Evolutionary conservation across 2,888 invertebrate species (phyloP), one percentile per base, ranked within the genome.

Genomic region (Auanema freiburgensis): DNA sequence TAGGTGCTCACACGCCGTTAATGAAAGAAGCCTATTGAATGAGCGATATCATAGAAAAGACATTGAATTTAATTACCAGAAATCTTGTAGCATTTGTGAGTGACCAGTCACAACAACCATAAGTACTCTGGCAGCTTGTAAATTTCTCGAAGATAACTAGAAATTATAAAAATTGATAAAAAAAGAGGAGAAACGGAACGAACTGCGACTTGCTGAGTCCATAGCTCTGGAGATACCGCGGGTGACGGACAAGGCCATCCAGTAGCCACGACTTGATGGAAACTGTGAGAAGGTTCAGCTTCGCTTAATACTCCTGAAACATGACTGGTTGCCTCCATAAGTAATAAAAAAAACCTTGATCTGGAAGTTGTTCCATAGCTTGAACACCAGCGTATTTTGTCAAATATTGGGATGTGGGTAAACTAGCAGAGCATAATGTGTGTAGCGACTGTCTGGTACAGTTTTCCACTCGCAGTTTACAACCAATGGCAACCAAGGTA

Each of bases 71-170:
- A 58, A 23, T 18, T 11, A 64, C 65, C 65, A 65, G n/a, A 64
- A 53, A 16, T 59, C 57, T 23, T 60, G 44, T 10, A 65, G 18
- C 4, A 52, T 21, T 14, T 42, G 56, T 8, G 51, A 41, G 43
- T 65, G 59, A 21, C 53, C 53, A 16, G 67, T 64, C 12, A 71
- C 49, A 16, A 67, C 62, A 3, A 65, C 68, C 53, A 98, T 87
- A 55, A 98, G 87, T 0, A 95, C 91, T 69, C 93, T 88, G 91
- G 97, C 95, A 40, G 95, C 94, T 80, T 96, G 93, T 62, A 98
- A 88, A 88, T 98, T 98, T 80, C 97, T 95, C 0, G 94, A 91
- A 2, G 96, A 97, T 81, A 98, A 87, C 86, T 87, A 76, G 52
- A 83, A 24, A 24, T 18, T 49, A 24, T 56, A 24, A 12, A 18